phyloP scores from a whole-genome alignment of 2,113 vertebrate species.

The Pseudonaja textilis region DNA sequence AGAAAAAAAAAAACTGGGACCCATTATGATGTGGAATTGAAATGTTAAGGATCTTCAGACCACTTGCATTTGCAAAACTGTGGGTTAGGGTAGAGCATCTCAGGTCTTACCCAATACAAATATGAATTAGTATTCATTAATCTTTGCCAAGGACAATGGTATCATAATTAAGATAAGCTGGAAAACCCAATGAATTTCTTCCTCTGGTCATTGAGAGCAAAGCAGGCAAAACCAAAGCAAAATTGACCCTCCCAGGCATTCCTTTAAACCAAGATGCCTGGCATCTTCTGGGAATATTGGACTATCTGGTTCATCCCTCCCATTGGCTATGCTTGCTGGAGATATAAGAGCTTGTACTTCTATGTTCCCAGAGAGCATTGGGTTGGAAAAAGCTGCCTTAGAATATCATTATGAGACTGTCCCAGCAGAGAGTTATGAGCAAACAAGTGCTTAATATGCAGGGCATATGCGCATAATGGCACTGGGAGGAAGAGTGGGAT shows the following conservation, averaged over 20 bases:
- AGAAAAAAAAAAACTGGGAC: too few species aligned
- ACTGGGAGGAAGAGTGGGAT: not conserved
- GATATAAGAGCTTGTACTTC: not conserved
- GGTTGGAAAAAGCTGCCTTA: not conserved
- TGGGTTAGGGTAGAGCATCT: not conserved
- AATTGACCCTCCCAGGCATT: not conserved
- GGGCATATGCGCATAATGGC: not conserved
- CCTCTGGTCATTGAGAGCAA: not conserved
- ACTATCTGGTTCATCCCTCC: not conserved
- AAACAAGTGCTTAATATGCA: slow-evolving; percentile 11
- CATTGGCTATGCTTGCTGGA: not conserved
- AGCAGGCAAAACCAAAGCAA: not conserved
- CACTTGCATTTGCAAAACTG: too few species aligned
- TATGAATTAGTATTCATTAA: slow-evolving; percentile 31
- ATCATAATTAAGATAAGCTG: slow-evolving; percentile 20
- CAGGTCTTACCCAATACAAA: not conserved
- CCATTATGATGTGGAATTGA: too few species aligned
- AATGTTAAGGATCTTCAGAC: too few species aligned
- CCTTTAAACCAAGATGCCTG: too few species aligned
- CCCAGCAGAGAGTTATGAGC: slow-evolving; percentile 23
- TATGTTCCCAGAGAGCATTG: not conserved
- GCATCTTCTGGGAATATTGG: not conserved
- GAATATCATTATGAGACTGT: slow-evolving; percentile 7
- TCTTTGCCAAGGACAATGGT: not conserved
- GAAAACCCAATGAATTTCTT: slow-evolving; percentile 16